These are phyloP conservation scores for Cydia fagiglandana DNA, from an alignment of 1,140 invertebrate genomes.

Conservation along the genomic window DNA sequence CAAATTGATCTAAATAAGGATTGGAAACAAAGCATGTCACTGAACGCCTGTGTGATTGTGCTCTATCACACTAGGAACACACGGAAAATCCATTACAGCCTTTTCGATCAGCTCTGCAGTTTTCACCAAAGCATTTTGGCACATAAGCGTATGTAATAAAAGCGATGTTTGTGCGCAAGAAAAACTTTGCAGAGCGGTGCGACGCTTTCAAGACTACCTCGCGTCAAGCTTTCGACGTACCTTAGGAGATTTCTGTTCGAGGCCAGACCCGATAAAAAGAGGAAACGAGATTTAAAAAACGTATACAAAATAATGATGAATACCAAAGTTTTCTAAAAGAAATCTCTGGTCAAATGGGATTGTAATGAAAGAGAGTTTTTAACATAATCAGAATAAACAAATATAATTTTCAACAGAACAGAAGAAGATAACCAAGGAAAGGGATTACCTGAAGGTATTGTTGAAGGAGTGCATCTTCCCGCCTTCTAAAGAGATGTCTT, in stretches of 20 bases:
- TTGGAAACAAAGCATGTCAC: slow-evolving; percentile 56
- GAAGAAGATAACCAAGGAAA: slow-evolving; percentile 16
- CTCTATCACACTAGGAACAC: slow-evolving; percentile 54
- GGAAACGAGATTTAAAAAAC: slow-evolving; percentile 66
- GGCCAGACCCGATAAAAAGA: slow-evolving; percentile 73
- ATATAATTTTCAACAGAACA: neutral
- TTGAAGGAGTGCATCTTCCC: slow-evolving; percentile 90
- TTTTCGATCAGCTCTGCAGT: slow-evolving; percentile 25
- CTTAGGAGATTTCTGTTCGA: slow-evolving; percentile 75
- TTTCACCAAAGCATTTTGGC: slow-evolving; percentile 53
- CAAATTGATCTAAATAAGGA: slow-evolving; percentile 23
- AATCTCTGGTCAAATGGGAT: slow-evolving; percentile 12
- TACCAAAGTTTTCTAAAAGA: slow-evolving; percentile 5
- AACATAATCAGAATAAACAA: neutral
- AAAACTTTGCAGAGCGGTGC: slow-evolving; percentile 56
- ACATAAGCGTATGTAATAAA: slow-evolving; percentile 57
- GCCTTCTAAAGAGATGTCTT: slow-evolving; percentile 87
- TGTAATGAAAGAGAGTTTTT: neutral
- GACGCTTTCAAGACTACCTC: slow-evolving; percentile 42
- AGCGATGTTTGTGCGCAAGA: slow-evolving; percentile 62
- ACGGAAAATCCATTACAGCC: slow-evolving; percentile 32
- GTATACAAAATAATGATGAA: slow-evolving; percentile 29
- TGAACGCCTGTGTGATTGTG: slow-evolving; percentile 55
- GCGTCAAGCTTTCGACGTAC: slow-evolving; percentile 71
- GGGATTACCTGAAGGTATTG: slow-evolving; percentile 88